phyloP scores from a whole-genome alignment of 2,888 invertebrate genomes.

The Drosophila flavopinicola region DNA sequence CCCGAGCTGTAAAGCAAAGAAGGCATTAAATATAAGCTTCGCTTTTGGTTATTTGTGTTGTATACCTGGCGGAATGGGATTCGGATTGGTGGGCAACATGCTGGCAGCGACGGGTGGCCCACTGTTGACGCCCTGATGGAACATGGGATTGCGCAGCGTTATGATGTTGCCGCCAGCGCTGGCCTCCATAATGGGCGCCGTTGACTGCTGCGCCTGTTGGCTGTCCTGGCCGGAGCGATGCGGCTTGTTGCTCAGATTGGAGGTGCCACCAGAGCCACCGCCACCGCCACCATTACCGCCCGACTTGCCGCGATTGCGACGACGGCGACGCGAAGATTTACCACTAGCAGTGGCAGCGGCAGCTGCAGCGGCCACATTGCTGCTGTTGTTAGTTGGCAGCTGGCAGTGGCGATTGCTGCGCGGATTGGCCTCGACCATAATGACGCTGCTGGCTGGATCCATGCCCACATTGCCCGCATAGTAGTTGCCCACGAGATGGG shows the following conservation, averaged over 20 bases:
- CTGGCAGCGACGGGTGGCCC: constrained; percentile 43
- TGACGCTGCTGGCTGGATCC: constrained; percentile 77
- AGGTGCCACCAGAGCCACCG: constrained; percentile 6
- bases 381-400: constrained; percentile 12
- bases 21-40: background rate
- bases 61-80: constrained; percentile 70
- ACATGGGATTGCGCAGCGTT: constrained; percentile 91
- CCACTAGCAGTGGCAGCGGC: constrained; percentile 61
- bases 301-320: constrained; percentile 80
- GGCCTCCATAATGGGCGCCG: constrained; percentile 47
- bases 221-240: constrained; percentile 22
- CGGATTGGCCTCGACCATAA: constrained; percentile 83
- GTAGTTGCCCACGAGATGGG: constrained; percentile 53
- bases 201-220: constrained; percentile 15
- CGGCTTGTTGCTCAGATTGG: constrained; percentile 41
- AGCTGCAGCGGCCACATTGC: constrained; percentile 67
- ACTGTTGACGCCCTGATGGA: constrained; percentile 82
- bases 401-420: constrained; percentile 53
- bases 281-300: constrained; percentile 39
- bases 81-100: constrained; percentile 67
- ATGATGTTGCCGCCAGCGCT: constrained; percentile 87
- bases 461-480: constrained; percentile 61
- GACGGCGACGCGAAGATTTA: constrained; percentile 81
- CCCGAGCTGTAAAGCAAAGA: constrained; percentile 53
- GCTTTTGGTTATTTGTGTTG: too few relatives aligned